Base-by-base conservation (phyloP, 92 coral and sea anemone genomes). In the Epizoanthus illoricatus region DNA sequence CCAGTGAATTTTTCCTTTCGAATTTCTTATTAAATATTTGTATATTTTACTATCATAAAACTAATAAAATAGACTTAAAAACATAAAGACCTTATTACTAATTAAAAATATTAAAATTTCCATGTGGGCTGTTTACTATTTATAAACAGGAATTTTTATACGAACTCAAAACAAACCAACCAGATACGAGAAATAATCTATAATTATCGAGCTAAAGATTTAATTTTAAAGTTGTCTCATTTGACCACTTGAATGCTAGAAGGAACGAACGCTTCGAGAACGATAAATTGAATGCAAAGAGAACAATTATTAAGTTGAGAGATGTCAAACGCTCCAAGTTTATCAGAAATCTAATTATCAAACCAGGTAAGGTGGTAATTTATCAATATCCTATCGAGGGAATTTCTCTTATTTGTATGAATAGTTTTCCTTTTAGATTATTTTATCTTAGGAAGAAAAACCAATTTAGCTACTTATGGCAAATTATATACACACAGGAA, bases 51-150 rank as follows among this genome's bases (percentile, higher is more conserved):
- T 3, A 41, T 57, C 21, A 71, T 43, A 41, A n/a, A 43, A 57
- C 60, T 45, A 68, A 68, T 68, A 68, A 68, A 36, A 68, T 36
- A 47, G 19, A 47, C 33, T 2, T 3, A 71, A 39, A 8, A 49
- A 43, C 3, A 10, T 10, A 41, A 71, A 71, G 52, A 43, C 39
- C 24, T 43, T 71, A 13, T 36, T 42, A 10, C 7, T 71, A 45
- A 71, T 71, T 71, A 71, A 71, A 33, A 71, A 43, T 71, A 71
- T 71, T 71, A 21, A 71, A 71, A 71, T 47, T 43, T 71, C 59
- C 42, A 45, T 49, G 76, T 19, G 76, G 76, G 60, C 60, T 71
- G 60, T 52, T 52, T 52, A 1, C 56, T 3, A 52, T 52, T 52
- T 52, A 52, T 52, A 52, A 52, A 52, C 56, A 52, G 15, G 56